These are phyloP conservation scores for Pristiophorus japonicus DNA, from an alignment of 2,113 vertebrate genomes.

Conservation along the genomic window DNA sequence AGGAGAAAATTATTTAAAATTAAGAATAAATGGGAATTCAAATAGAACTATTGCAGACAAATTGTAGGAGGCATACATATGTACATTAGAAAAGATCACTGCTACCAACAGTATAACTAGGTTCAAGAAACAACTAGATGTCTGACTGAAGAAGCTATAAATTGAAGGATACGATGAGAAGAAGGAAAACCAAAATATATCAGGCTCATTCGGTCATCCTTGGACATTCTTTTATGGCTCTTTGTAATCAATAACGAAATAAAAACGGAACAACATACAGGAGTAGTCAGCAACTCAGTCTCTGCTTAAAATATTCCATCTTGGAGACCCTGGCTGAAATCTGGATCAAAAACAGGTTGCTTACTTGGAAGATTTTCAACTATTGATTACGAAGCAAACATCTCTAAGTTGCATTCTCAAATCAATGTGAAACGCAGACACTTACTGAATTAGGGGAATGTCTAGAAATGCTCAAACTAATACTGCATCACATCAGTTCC, in stretches of 20 bases:
- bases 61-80: background rate
- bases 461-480: background rate
- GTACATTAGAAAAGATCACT: background rate
- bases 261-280: background rate
- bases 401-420: background rate
- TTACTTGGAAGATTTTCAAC: background rate
- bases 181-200: background rate
- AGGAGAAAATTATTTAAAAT: background rate
- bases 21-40: background rate
- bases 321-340: background rate
- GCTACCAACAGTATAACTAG: background rate
- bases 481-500: background rate
- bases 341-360: background rate
- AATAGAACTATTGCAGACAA: background rate
- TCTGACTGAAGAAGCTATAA: background rate
- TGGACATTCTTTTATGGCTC: background rate
- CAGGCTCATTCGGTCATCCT: background rate
- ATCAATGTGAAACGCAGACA: background rate
- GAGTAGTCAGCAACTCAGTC: background rate
- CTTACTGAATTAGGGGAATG: too few species aligned
- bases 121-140: background rate
- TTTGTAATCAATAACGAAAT: background rate
- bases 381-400: background rate
- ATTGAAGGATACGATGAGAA: background rate
- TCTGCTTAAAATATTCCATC: background rate